These are phyloP conservation scores for Meriones psammophilus DNA, from an alignment of 2,797 vertebrate genomes.

Conservation along the genomic window DNA sequence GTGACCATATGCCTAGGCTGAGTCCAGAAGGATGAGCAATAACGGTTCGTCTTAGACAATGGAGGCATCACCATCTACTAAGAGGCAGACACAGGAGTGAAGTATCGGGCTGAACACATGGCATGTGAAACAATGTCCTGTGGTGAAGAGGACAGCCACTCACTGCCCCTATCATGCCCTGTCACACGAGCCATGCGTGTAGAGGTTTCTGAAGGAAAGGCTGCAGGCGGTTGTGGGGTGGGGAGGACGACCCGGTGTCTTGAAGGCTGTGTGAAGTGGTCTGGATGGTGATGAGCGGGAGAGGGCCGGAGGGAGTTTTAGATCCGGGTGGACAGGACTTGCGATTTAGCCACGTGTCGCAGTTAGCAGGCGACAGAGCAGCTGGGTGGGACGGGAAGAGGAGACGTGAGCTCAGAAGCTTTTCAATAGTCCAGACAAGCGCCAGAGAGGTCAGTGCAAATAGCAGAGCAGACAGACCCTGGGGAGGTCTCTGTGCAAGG, in stretches of 20 bases:
- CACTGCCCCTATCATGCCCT: background rate
- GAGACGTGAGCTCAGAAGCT: background rate
- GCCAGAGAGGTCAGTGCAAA: background rate
- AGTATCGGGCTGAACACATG: too few species aligned
- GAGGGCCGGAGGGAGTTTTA: background rate
- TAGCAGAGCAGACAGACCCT: background rate
- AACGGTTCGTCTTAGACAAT: background rate
- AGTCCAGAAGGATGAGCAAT: background rate
- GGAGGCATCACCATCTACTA: background rate
- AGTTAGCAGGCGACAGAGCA: background rate
- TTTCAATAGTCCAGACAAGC: background rate
- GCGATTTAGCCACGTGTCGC: background rate
- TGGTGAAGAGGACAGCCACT: background rate
- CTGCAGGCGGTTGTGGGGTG: background rate
- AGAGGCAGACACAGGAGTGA: background rate
- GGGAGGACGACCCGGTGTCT: background rate
- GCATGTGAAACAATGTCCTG: background rate
- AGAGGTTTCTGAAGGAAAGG: background rate
- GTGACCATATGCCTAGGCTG: background rate
- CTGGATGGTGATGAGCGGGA: background rate
- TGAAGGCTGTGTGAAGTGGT: background rate
- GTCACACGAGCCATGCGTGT: background rate
- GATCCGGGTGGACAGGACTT: background rate
- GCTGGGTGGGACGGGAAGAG: background rate
- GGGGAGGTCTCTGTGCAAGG: constrained; percentile 1